Base-by-base conservation (phyloP, 1,140 invertebrate species). In the Wasmannia auropunctata region DNA sequence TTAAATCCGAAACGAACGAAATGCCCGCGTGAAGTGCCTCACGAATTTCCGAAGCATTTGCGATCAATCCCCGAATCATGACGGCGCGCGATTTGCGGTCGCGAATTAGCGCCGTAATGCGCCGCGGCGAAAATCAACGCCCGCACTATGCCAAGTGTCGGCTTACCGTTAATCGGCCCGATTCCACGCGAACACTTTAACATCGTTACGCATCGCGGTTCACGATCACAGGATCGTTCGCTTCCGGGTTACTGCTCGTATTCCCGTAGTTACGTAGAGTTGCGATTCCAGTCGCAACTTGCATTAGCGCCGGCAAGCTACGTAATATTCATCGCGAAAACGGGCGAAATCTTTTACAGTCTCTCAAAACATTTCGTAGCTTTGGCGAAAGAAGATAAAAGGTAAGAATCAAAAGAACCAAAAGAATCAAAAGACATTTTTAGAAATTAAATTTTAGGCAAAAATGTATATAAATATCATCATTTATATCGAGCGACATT, bases 111-210 rank as follows among this genome's bases (percentile, higher is more conserved):
- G 40, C 19, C 19, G 4, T 74, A 83, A 83, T 74, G 28, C 51
- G 11, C 25, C 51, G 11, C 25, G 37, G 22, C 34, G 77, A 80
- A 80, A 80, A 80, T 80, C 63, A 80, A 80, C 63, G 77, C 40
- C n/a, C 46, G 46, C 5, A 14, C 31, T 25, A 69, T n/a, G 63
- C 79, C 67, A 46, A 72, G 63, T 69, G 63, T 54, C 22, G 77
- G 62, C 49, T 69, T 31, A 34, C 63, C 67, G 65, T 72, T 81
- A 81, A 81, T 81, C 79, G 65, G 65, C 19, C 14, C 40, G 76
- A 79, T 65, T 65, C 28, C 31, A 37, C n/a, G 19, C 19, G 51
- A 83, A 46, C 79, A 74, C 79, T 83, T 81, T 72, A 83, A 83
- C 67, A 31, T 60, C 51, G 54, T 74, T 74, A 83, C 79, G 37